Conservation (phyloP, 2,797 vertebrate genomes). For the Leucoraja ocellata region DNA sequence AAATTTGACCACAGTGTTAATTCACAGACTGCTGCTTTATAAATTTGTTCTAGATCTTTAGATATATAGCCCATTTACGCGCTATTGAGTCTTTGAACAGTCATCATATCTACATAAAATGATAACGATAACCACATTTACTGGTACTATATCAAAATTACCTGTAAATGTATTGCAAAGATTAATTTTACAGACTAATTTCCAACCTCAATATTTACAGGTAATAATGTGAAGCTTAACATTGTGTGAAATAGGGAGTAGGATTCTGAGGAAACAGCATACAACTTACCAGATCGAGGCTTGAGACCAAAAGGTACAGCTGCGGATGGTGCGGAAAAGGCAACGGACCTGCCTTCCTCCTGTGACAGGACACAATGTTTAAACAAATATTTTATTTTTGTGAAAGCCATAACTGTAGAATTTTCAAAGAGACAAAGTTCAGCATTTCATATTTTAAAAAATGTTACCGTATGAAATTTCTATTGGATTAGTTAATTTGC, state of each 20-base stretch:
- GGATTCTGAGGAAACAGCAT: conserved; percentile 14
- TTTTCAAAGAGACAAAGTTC: not conserved
- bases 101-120: not conserved
- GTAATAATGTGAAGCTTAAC: not conserved
- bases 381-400: not conserved
- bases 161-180: not conserved
- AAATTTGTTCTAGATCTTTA: not conserved
- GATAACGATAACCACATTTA: not conserved
- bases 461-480: not conserved
- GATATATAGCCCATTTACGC: not conserved
- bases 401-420: conserved; percentile 44
- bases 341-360: conserved; percentile 74
- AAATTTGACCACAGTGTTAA: not conserved
- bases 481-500: not conserved
- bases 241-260: no score
- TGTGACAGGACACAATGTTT: conserved; percentile 48
- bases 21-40: not conserved
- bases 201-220: not conserved
- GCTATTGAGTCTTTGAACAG: not conserved
- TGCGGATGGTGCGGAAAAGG: conserved; percentile 58
- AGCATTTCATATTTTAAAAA: not conserved
- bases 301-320: conserved; percentile 85
- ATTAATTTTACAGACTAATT: not conserved
- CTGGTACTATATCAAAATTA: not conserved
- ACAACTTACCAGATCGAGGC: conserved; percentile 82